Percentiles rank a stretch among this genome's conserved stretches.
Conservation (phyloP, 2,113 vertebrate species). For the Polypterus bichir region DNA sequence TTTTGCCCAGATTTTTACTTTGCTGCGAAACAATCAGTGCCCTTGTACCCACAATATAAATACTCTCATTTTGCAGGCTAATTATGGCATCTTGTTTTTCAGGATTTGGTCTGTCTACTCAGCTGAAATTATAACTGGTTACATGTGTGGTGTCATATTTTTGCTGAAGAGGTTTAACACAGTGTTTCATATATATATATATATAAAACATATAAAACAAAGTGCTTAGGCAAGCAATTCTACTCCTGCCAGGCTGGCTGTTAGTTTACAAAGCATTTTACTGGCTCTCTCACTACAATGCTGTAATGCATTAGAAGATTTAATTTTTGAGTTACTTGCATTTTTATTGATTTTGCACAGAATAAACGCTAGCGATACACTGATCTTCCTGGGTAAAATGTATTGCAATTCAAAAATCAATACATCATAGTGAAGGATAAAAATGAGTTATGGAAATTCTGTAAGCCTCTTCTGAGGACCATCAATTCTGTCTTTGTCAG, state of each 20-base stretch:
- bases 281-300: not conserved
- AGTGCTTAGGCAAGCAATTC: not conserved
- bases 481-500: slow-evolving; percentile 16
- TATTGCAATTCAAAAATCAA: slow-evolving; percentile 19
- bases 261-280: not conserved
- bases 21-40: no score
- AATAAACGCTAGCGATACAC: not conserved
- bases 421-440: slow-evolving; percentile 9
- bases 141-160: no score
- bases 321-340: slow-evolving; percentile 8
- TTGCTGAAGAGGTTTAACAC: no score
- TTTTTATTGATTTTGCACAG: slow-evolving; percentile 7
- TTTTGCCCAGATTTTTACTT: no score
- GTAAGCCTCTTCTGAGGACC: slow-evolving; percentile 9
- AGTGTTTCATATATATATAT: no score
- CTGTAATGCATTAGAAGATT: slow-evolving; percentile 6
- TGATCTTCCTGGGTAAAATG: slow-evolving; percentile 10
- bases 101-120: no score
- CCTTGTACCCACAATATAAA: no score
- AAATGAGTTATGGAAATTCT: slow-evolving; percentile 24
- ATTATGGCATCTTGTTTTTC: no score
- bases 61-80: no score
- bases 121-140: no score
- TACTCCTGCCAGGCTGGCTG: not conserved
- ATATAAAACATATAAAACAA: not conserved